A percentile compares a stretch with the other conserved stretches of the same genome.
These are phyloP conservation scores for Peromyscus leucopus DNA, from an alignment of 2,113 vertebrate species.

Conservation along the genomic window DNA sequence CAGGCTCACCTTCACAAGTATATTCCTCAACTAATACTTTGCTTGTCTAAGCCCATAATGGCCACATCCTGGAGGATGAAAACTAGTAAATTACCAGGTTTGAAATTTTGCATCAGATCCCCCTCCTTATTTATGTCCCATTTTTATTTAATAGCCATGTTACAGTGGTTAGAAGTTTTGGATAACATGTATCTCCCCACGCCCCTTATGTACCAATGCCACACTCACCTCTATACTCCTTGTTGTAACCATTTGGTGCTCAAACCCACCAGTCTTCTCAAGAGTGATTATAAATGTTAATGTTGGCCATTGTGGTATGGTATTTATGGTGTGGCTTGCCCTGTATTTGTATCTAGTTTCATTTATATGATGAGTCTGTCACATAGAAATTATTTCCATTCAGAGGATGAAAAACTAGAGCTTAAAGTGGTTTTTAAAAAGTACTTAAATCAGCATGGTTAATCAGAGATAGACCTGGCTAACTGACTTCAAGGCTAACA, in stretches of 20 bases:
- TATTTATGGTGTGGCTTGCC: not conserved
- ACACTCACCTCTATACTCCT: not conserved
- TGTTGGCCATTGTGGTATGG: not conserved
- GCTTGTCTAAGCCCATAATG: not conserved
- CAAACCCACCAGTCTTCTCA: not conserved
- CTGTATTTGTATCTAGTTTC: not conserved
- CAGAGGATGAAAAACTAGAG: not conserved
- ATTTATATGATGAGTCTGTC: not conserved
- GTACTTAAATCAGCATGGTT: not conserved
- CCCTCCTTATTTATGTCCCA: not conserved
- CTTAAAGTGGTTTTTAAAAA: not conserved
- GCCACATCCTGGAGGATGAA: not conserved
- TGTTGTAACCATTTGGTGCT: not conserved
- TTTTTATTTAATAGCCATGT: not conserved
- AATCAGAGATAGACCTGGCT: not conserved
- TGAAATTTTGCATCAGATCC: not conserved
- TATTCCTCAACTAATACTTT: not conserved
- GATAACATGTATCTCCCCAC: not conserved
- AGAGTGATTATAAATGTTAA: not conserved
- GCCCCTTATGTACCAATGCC: not conserved
- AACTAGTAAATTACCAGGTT: not conserved
- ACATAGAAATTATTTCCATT: conserved; percentile 3
- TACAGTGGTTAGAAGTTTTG: not conserved
- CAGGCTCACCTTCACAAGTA: not conserved
- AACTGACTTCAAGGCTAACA: not conserved